These are phyloP conservation scores for Mirounga angustirostris DNA, from an alignment of 2,113 vertebrate species.

Conservation along the genomic window DNA sequence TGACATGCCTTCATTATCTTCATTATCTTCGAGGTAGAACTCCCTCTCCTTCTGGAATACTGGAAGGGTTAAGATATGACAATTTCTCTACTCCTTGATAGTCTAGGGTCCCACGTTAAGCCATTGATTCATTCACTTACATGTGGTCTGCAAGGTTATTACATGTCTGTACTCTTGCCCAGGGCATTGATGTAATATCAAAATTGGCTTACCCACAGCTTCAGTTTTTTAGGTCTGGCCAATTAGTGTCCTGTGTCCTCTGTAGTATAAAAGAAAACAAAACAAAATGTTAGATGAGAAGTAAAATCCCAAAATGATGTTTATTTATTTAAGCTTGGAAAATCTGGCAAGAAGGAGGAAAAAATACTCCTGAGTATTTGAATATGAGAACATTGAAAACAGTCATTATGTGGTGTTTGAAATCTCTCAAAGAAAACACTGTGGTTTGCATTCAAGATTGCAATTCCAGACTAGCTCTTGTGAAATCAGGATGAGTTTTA, in stretches of 20 bases:
- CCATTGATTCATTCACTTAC: neutral
- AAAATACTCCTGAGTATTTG: neutral
- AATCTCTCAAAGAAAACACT: neutral
- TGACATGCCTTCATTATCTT: neutral
- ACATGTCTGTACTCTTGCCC: neutral
- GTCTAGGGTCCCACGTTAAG: neutral
- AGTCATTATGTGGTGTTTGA: neutral
- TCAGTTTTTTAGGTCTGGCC: neutral
- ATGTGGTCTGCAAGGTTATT: neutral
- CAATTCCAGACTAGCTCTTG: neutral
- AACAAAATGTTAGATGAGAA: neutral
- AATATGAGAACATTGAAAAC: neutral
- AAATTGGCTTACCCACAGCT: neutral
- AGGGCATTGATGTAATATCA: neutral
- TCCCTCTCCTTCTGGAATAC: neutral
- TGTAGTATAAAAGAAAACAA: neutral
- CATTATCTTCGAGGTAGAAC: neutral
- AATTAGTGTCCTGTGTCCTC: neutral
- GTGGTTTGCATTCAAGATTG: constrained; percentile 48
- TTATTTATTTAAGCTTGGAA: neutral
- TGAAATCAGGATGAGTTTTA: constrained; percentile 51
- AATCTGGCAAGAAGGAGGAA: neutral
- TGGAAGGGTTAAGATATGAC: neutral
- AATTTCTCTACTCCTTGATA: neutral
- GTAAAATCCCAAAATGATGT: neutral